Percentiles rank a stretch among this genome's conserved stretches.
Conservation (phyloP, 2,797 vertebrate genomes). For the Tangara arthus region DNA sequence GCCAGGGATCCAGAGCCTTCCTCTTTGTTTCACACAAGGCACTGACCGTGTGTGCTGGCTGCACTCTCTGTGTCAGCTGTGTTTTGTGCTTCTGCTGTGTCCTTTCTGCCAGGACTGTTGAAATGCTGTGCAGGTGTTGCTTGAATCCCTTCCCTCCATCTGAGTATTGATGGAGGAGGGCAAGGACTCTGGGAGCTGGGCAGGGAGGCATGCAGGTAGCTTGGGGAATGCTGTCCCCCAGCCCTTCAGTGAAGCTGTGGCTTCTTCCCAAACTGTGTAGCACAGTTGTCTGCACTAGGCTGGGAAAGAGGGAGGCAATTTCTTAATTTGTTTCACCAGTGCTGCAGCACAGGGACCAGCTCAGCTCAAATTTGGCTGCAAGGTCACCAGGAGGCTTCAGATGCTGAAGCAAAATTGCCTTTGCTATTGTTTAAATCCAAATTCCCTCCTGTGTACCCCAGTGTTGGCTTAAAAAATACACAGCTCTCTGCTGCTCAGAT, state of each 20-base stretch:
- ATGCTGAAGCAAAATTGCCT: neutral
- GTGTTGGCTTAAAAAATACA: neutral
- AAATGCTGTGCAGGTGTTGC: neutral
- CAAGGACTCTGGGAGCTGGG: neutral
- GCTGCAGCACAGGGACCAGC: accelerated
- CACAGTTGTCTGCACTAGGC: neutral
- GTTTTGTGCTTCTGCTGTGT: neutral
- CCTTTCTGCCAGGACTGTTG: neutral
- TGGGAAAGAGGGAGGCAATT: neutral
- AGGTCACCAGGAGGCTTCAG: neutral
- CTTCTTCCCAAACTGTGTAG: neutral
- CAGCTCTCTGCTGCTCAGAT: neutral
- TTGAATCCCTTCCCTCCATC: neutral
- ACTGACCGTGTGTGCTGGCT: accelerated
- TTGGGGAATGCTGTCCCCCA: neutral
- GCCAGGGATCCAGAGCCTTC: neutral
- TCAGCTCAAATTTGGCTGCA: neutral
- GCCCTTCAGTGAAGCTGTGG: neutral
- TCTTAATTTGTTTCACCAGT: neutral
- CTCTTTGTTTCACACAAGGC: neutral
- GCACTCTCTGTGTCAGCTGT: neutral
- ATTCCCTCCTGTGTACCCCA: neutral
- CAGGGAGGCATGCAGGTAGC: neutral
- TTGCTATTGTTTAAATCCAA: neutral
- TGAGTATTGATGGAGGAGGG: neutral